These are phyloP conservation scores for Oreochromis tanganicae DNA, from an alignment of 2,113 vertebrate species.

Conservation along the genomic window DNA sequence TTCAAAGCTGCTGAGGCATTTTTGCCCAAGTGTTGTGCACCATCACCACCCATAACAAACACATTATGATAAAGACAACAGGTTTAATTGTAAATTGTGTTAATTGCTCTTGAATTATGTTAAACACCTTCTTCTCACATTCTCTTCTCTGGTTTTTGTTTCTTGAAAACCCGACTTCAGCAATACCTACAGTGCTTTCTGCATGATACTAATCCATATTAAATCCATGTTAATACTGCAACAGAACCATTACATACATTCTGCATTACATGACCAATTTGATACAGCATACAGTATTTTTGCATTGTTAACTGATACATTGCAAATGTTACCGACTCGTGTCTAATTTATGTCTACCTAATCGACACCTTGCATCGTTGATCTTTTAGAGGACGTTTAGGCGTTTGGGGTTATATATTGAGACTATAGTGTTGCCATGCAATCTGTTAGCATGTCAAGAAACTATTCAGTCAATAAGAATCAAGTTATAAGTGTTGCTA, in stretches of 20 bases:
- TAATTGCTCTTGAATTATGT: neutral
- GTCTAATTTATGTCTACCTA: neutral
- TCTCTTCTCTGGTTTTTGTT: neutral
- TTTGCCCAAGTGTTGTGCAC: neutral
- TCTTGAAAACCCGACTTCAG: neutral
- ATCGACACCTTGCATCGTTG: neutral
- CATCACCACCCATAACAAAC: neutral
- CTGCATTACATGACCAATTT: neutral
- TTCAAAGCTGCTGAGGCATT: neutral
- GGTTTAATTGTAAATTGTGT: neutral
- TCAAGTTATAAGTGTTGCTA: neutral
- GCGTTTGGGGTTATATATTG: neutral
- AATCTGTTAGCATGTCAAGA: neutral
- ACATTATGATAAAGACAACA: neutral
- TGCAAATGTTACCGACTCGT: neutral
- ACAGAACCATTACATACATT: neutral
- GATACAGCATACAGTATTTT: neutral
- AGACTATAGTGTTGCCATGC: neutral
- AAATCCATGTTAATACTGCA: neutral
- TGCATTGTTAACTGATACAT: neutral
- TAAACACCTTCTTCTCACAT: neutral
- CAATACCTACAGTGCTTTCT: neutral
- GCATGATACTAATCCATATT: neutral
- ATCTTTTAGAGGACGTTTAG: neutral
- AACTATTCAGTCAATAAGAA: neutral